Evolutionary conservation across 2,888 invertebrate species (phyloP), one percentile per base, ranked within the genome.

Genomic region (Drosophila kokeensis): DNA sequence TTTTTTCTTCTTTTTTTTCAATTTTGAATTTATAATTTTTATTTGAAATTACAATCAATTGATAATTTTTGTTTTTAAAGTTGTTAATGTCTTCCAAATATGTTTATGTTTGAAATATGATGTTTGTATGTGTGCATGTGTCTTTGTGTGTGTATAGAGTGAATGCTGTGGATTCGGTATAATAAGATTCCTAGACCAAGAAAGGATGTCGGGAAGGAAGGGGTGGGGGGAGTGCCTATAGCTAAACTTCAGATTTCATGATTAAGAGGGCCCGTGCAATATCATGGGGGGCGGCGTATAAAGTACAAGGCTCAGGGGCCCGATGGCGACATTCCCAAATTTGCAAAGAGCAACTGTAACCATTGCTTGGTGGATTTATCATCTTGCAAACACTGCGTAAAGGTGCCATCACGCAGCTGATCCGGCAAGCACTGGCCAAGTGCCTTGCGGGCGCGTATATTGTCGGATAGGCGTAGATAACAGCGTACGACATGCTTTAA

Each of bases 401-500:
- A 99, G n/a, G 99, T 99, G 59, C 96, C 96, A 94, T 99, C 99
- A 76, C 98, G 96, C 74, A 99, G 94, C 92, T 99, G 99, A 93
- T 99, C 99, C 0, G 99, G 99, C 82, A 99, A 95, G 93, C 99
- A 99, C 92, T 99, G 99, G 52, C 99, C 95, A 63, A 99, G 94
- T 15, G 99, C 99, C 94, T 99, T 98, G 80, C 99, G 94, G 32
- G 99, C 99, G 85, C 99, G 95, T 45, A 98, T 96, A 94, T 99
- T 99, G 93, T 99, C 99, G 5, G 99, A 99, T 13, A 99, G 95
- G 72, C 99, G 95, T 29, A 99, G 94, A 93, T 99, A 99, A 93
- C 99, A 99, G 58, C 99, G 95, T 8, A 99, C 98, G 64, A 99
- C 99, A 94, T 99, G 99, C 93, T 99, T 99, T 63, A 99, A 94